Conservation (phyloP, 2,113 vertebrate species). For the Cynocephalus volans region DNA sequence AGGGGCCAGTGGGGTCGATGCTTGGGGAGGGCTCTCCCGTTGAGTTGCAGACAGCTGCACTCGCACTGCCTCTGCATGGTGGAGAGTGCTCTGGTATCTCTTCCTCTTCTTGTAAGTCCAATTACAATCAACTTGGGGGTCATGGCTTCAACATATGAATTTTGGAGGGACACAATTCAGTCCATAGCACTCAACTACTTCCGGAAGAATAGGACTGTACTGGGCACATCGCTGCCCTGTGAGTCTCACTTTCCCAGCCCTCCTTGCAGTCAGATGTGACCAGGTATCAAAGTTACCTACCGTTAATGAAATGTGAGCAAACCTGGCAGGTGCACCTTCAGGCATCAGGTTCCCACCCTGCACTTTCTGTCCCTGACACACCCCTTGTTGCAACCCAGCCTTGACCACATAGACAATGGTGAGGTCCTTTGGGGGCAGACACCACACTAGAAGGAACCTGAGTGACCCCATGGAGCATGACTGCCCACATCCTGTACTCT, state of each 20-base stretch:
- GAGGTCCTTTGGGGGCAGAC: neutral
- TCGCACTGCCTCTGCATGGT: neutral
- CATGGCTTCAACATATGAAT: neutral
- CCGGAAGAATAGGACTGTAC: neutral
- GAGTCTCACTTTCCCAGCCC: neutral
- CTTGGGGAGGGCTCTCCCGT: neutral
- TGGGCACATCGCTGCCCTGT: no score
- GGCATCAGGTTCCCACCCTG: accelerated
- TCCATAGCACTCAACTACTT: neutral
- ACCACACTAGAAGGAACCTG: neutral
- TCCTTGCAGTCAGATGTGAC: neutral
- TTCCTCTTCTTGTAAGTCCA: neutral
- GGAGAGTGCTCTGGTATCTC: neutral
- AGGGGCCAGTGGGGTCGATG: neutral
- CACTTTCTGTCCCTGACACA: neutral
- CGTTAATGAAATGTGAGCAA: accelerated
- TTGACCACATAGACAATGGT: neutral
- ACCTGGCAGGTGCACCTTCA: neutral
- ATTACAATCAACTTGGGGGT: neutral
- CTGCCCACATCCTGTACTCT: neutral
- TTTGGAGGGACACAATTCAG: neutral
- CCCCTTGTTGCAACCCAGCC: neutral
- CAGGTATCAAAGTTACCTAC: neutral
- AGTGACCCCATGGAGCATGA: neutral
- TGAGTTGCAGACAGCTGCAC: neutral